Base-by-base conservation (phyloP, 2,113 vertebrate species). In the Callorhinus ursinus region DNA sequence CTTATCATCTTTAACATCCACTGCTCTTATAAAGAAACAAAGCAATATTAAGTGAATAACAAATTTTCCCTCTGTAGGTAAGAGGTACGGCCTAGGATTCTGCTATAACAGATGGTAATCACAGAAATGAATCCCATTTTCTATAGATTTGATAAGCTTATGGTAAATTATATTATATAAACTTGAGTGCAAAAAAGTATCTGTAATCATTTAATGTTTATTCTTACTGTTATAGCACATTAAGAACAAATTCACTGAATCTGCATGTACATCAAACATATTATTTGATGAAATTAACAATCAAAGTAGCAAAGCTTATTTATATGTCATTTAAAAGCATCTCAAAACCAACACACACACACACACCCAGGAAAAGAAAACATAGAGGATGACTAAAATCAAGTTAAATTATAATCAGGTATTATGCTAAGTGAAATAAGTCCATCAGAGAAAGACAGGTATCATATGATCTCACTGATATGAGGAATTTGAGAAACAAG, bases 81-180 rank as follows among this genome's bases (percentile, higher is more conserved):
- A 57, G 42, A 86, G 4, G 2, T 59, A 57, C 28, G 53, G 26
- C 90, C 24, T 53, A 71, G 33, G 28, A 42, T 76, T 94, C 80
- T 83, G 42, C 4, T 90, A 14, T 82, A 81, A 89, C 46, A 94
- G 67, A 86, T 86, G 67, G 21, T 18, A 87, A 87, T 61, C n/a
- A 90, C 0, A 77, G 69, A 95, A 57, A 84, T 61, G 36, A 80
- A 84, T 84, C 31, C 3, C 51, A 5, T 92, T 92, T 96, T 51
- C 65, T 67, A 53, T 19, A 81, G 51, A 49, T 77, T 53, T 33
- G 33, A 57, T 57, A 96, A 53, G 7, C 14, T 93, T 42, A 42
- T 90, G 8, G 76, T 87, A 90, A 85, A 86, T 94, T 90, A 83
- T 53, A 63, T 76, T 22, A 95, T 65, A 57, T 18, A 72, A 93